phyloP scores from a whole-genome alignment of 2,797 vertebrate genomes.

The Rallus crepitans region DNA sequence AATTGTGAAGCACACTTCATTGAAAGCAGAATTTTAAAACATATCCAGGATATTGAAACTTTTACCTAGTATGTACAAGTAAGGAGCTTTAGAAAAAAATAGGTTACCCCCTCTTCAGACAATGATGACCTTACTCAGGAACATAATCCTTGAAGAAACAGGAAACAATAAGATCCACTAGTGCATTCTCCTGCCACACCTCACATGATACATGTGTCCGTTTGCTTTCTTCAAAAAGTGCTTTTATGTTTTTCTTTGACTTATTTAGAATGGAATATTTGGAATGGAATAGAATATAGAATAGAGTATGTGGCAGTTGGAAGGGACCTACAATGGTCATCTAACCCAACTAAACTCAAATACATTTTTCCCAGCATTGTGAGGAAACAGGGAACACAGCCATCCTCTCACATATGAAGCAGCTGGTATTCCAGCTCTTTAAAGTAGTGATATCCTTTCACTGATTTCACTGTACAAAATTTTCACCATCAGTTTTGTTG shows the following conservation, averaged over 20 bases:
- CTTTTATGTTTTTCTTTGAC: background rate
- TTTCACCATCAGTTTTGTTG: background rate
- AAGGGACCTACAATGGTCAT: background rate
- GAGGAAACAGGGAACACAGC: background rate
- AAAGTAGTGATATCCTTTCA: background rate
- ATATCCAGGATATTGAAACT: background rate
- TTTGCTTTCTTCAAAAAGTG: background rate
- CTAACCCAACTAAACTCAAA: background rate
- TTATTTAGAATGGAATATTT: background rate
- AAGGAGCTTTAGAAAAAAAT: background rate
- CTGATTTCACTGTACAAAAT: background rate
- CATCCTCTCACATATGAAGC: background rate
- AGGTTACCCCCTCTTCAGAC: background rate
- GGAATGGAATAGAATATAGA: background rate
- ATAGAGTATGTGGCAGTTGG: background rate
- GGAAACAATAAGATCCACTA: background rate
- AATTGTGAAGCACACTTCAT: background rate
- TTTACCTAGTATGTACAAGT: background rate
- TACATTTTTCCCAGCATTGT: background rate
- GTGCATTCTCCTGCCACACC: accelerated
- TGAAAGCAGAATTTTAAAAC: background rate
- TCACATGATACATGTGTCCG: background rate
- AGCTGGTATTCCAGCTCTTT: background rate
- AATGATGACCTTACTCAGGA: background rate
- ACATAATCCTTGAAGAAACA: background rate